These are phyloP conservation scores for Tetramorium alpestre DNA, from an alignment of 1,140 invertebrate species.

Conservation along the genomic window DNA sequence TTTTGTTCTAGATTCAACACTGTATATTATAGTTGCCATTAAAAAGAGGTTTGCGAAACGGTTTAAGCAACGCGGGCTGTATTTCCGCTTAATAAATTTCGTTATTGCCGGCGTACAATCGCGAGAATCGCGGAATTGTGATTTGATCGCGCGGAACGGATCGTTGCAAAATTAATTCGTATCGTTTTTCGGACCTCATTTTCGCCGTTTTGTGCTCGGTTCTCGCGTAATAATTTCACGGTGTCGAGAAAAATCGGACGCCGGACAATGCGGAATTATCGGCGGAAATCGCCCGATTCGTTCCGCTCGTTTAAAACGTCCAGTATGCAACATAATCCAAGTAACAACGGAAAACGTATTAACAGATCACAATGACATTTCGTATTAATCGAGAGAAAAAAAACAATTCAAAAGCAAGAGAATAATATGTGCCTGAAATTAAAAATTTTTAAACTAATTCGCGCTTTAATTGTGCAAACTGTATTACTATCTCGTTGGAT, in stretches of 20 bases:
- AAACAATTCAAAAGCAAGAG: background rate
- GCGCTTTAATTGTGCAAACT: background rate
- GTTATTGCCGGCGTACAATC: constrained; percentile 31
- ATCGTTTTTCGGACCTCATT: constrained; percentile 22
- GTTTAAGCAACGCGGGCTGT: background rate
- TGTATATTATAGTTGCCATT: background rate
- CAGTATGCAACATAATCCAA: background rate
- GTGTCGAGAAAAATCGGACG: constrained; percentile 6
- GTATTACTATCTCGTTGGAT: background rate
- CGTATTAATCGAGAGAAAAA: background rate
- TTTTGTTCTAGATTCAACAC: constrained; percentile 9
- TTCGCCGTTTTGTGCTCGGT: background rate
- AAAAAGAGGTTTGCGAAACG: background rate
- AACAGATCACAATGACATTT: background rate
- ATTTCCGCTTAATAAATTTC: constrained; percentile 48
- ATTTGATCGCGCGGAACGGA: constrained; percentile 54
- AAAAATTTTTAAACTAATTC: background rate
- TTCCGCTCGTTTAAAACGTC: background rate
- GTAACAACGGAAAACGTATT: background rate
- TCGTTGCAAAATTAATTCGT: constrained; percentile 14
- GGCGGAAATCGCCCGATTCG: background rate
- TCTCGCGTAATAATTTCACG: background rate
- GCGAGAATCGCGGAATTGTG: constrained; percentile 57
- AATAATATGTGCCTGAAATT: background rate
- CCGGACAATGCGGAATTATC: constrained; percentile 6